Base-by-base conservation (phyloP, 2,888 invertebrate genomes). In the Diplazon laetatorius region DNA sequence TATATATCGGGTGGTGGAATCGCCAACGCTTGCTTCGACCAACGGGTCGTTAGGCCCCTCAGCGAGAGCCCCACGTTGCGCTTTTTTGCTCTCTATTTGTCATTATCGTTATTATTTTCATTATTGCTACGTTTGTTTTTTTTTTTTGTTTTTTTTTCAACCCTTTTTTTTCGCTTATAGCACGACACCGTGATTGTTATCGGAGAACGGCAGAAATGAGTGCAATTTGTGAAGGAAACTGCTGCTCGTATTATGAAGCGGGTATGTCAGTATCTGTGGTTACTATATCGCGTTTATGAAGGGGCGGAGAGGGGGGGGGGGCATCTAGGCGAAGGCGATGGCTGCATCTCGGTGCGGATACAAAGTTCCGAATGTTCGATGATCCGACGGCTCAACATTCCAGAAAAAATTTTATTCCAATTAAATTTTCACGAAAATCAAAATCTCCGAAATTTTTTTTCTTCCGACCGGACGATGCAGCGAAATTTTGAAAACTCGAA, bases 1-100 rank as follows among this genome's bases (percentile, higher is more conserved):
- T 88, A 86, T 90, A 90, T 90, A 90, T 89, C 90, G 84, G 85
- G 82, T 86, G 86, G 86, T 84, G 82, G 80, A 85, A 90, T 90
- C 89, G 88, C 65, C 65, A 68, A 65, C 78, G 73, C 70, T n/a
- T n/a, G 73, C 68, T 63, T 69, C 42, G 63, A 44, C 73, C 74
- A 74, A 50, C 65, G 83, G 88, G 88, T 90, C 89, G 87, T 90
- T 89, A 90, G 86, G 88, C 84, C 84, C 74, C 82, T n/a, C n/a
- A n/a, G n/a, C 80, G 82, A 85, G 18, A 42, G 62, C 62, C 44
- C 20, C 68, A 55, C 50, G 44, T 60, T 60, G 71, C 63, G 44
- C 71, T 63, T 20, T 14, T 25, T 62, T 57, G 66, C 48, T 55
- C 74, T 75, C 71, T 68, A 39, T 55, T 37, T 57, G 18, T 55